Conservation (phyloP, 2,888 invertebrate genomes). For the Cheilosia impressa region DNA sequence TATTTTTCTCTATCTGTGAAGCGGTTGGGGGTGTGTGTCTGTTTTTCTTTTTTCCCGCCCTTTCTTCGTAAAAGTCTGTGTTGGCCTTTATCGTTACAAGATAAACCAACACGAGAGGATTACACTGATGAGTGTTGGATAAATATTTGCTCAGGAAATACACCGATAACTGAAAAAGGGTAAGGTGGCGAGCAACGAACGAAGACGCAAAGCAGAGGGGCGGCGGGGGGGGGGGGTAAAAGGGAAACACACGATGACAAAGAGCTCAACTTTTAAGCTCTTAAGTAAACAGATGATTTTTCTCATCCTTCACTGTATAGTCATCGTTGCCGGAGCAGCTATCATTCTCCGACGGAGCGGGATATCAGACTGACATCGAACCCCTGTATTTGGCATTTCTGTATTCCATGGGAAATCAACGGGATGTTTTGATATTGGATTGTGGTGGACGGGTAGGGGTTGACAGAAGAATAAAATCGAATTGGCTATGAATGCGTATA, state of each 20-base stretch:
- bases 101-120: constrained; percentile 73
- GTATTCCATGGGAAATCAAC: constrained; percentile 72
- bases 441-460: constrained; percentile 10
- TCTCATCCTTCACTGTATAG: constrained; percentile 57
- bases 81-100: constrained; percentile 71
- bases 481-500: constrained; percentile 68
- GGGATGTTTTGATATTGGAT: constrained; percentile 61
- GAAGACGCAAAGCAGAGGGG: constrained; percentile 14
- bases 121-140: constrained; percentile 74
- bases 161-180: constrained; percentile 59
- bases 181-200: constrained; percentile 17
- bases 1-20: constrained; percentile 26
- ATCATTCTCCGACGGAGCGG: constrained; percentile 35
- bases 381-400: constrained; percentile 3
- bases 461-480: constrained; percentile 31
- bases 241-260: constrained; percentile 67
- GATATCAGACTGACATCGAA: constrained; percentile 67
- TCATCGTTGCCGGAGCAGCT: background rate
- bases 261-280: constrained; percentile 75
- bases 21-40: constrained; percentile 26
- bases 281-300: constrained; percentile 74
- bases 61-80: constrained; percentile 55
- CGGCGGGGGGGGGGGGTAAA: constrained; percentile 16
- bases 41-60: constrained; percentile 26
- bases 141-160: constrained; percentile 73